phyloP scores from a whole-genome alignment of 2,113 vertebrate genomes.

The Clarias magur region DNA sequence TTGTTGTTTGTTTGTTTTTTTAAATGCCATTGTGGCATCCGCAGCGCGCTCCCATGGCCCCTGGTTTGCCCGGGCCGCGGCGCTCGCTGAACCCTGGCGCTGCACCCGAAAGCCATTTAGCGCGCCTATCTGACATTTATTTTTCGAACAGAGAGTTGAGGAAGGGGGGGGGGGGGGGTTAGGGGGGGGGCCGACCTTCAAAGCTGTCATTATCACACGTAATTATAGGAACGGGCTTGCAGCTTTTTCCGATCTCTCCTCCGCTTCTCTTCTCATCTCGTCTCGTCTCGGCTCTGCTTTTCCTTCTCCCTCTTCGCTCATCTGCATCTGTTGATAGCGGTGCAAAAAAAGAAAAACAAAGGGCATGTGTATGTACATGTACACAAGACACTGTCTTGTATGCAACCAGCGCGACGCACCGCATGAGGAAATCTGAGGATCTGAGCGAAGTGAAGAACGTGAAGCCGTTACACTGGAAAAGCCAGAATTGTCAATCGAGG shows the following conservation, averaged over 20 bases:
- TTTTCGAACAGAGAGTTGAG: slow-evolving; percentile 31
- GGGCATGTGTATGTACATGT: slow-evolving; percentile 19
- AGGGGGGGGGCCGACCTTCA: slow-evolving; percentile 58
- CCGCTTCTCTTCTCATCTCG: neutral
- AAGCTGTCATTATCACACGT: slow-evolving; percentile 50
- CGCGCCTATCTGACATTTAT: slow-evolving; percentile 56
- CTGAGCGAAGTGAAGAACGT: neutral
- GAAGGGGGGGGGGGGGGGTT: no score
- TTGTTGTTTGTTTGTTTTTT: neutral
- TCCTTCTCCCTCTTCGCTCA: neutral
- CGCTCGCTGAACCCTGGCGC: slow-evolving; percentile 28
- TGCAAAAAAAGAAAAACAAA: neutral
- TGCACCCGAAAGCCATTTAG: slow-evolving; percentile 47
- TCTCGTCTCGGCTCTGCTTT: neutral
- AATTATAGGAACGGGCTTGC: slow-evolving; percentile 40
- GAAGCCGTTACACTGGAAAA: slow-evolving; percentile 20
- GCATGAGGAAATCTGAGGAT: neutral
- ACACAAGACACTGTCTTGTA: neutral
- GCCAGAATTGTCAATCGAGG: neutral
- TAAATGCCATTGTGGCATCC: slow-evolving; percentile 12
- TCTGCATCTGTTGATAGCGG: neutral
- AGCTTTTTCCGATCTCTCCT: slow-evolving; percentile 14
- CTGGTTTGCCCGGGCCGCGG: neutral
- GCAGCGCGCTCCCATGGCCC: neutral
- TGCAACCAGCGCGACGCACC: neutral